Evolutionary conservation across 2,113 vertebrate species (phyloP).

Genomic region (Nibea coibor): DNA sequence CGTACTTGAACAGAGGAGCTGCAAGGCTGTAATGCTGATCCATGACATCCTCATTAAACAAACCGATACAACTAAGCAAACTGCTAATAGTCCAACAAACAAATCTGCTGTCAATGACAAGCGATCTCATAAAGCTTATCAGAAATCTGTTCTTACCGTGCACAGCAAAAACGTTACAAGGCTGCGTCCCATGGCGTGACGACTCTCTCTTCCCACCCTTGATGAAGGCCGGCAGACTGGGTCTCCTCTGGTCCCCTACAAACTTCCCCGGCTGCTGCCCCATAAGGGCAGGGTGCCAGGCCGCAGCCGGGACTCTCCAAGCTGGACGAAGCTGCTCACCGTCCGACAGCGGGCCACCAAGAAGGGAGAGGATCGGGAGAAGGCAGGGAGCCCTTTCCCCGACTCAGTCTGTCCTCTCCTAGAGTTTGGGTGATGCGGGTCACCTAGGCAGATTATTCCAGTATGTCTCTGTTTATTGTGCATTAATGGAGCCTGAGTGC

Average conservation of each 20-base stretch:
- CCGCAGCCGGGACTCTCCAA: conserved; percentile 80
- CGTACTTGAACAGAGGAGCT: not conserved
- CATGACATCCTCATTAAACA: not conserved
- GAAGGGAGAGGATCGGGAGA: conserved; percentile 11
- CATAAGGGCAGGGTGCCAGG: conserved; percentile 92
- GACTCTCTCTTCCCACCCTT: conserved; percentile 92
- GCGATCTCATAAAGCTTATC: not conserved
- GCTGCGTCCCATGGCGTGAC: conserved; percentile 88
- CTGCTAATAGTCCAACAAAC: not conserved
- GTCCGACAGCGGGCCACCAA: conserved; percentile 37
- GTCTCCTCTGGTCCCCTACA: conserved; percentile 96
- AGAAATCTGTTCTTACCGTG: conserved; percentile 89
- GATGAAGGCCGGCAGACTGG: conserved; percentile 98
- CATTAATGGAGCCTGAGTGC: conserved; percentile 64
- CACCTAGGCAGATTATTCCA: conserved; percentile 55
- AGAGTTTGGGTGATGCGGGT: conserved; percentile 23
- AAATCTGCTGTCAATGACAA: conserved; percentile 2
- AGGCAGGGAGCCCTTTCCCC: conserved; percentile 37
- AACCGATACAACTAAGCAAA: not conserved
- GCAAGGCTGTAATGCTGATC: not conserved
- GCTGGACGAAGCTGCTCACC: conserved; percentile 58
- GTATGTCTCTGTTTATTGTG: conserved; percentile 51
- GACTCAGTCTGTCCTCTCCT: conserved; percentile 49
- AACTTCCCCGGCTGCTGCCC: conserved; percentile 99
- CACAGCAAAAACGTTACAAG: conserved; percentile 94